Evolutionary conservation across 1,140 invertebrate species (phyloP).

Genomic region (Brachionus sp.): DNA sequence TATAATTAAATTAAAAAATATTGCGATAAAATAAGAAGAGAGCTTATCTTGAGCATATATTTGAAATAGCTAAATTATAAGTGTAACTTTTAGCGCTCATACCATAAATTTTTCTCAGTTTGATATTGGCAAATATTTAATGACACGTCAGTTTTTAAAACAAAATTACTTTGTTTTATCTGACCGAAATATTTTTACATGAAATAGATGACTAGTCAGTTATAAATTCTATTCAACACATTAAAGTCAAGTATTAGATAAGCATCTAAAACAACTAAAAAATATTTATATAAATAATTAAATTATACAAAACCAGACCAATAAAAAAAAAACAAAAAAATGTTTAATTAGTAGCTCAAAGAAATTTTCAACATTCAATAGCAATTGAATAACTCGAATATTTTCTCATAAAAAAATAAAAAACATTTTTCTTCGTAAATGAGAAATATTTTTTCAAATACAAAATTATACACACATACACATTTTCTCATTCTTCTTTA

Average conservation of each 20-base stretch:
- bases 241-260: neutral
- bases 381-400: neutral
- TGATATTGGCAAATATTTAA: neutral
- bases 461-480: neutral
- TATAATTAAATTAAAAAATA: too few relatives aligned
- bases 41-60: too few relatives aligned
- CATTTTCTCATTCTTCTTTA: neutral
- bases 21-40: too few relatives aligned
- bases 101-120: neutral
- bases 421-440: neutral
- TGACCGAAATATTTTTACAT: neutral
- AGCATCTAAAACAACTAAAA: neutral
- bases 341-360: neutral
- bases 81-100: neutral
- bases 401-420: neutral
- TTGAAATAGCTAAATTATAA: too few relatives aligned
- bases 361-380: neutral
- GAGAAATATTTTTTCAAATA: neutral
- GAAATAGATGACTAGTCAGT: neutral
- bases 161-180: neutral
- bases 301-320: neutral
- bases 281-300: neutral
- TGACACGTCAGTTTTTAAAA: neutral
- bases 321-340: neutral
- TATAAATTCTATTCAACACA: neutral